Base-by-base conservation (phyloP, 2,888 invertebrate species). In the Elaeidobius kamerunicus region DNA sequence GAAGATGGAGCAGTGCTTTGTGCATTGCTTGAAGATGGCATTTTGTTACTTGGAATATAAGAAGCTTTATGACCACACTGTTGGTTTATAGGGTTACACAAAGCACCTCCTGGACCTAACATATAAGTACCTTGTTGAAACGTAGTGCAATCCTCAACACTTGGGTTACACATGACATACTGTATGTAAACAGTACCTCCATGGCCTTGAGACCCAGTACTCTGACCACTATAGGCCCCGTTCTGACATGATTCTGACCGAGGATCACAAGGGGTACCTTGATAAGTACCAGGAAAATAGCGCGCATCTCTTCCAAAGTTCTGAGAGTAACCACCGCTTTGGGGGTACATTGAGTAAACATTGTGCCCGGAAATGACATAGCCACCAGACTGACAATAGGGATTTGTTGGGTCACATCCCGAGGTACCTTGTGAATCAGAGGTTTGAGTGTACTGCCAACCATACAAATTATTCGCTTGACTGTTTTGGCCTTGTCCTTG, bases 161-260 rank as follows among this genome's bases (percentile, higher is more conserved):
- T 39, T 9, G 54, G 51, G 36, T 57, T 51, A 28, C 57, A 57
- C 36, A 51, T 51, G 1, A 57, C 51, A 16, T 57, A 57, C 16
- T 54, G 50, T 11, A 57, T 50, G 19, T 52, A 56, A 19, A 34
- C 52, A 14, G 48, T 23, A 23, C 48, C 35, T 14, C 5, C 6
- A 9, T 19, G 32, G 32, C 16, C 36, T 6, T 15, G 20, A 12
- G 23, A 12, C 1, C 9, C 16, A n/a, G 18, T 27, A 30, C 32
- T 23, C 27, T 28, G 53, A 16, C 35, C 17, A 32, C 34, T 12
- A 40, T 27, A 32, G n/a, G 32, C n/a, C 4, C 32, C 14, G 11
- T 4, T 1, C 30, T 18, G 20, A 12, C 19, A 27, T 12, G 36
- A 12, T 18, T 39, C 11, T 34, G 7, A 28, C 15, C n/a, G 28